Evolutionary conservation across 2,888 invertebrate species (phyloP).

Genomic region (Litoditis marina): DNA sequence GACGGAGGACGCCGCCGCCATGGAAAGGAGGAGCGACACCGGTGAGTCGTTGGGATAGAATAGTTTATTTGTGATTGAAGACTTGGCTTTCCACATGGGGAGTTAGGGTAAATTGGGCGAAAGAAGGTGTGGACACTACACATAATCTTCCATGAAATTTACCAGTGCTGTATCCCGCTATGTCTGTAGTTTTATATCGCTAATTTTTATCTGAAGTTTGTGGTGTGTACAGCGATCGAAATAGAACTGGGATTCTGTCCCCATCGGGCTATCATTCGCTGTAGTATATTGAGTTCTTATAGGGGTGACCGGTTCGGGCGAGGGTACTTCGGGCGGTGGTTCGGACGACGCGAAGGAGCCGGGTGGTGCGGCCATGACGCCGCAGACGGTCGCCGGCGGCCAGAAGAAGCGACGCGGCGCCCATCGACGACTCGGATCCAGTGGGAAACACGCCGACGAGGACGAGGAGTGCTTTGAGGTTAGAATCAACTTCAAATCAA

Average conservation of each 20-base stretch:
- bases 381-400: constrained; percentile 38
- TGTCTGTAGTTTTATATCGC: no score
- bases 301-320: constrained; percentile 24
- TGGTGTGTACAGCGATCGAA: no score
- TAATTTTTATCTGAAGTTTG: no score
- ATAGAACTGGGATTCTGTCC: no score
- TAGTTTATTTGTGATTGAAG: no score
- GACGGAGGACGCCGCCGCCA: constrained; percentile 17
- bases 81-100: no score
- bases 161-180: no score
- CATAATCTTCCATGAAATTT: no score
- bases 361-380: constrained; percentile 28
- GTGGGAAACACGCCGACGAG: constrained; percentile 39
- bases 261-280: no score
- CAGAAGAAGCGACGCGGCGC: constrained; percentile 24
- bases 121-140: no score
- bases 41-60: no score
- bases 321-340: constrained; percentile 42
- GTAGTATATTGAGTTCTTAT: background rate
- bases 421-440: constrained; percentile 41
- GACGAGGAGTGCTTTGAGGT: constrained; percentile 49
- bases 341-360: constrained; percentile 42
- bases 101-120: no score
- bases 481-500: background rate
- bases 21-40: constrained; percentile 26